A percentile compares a stretch with the other conserved stretches of the same genome.
These are phyloP conservation scores for Arctopsyche grandis DNA, from an alignment of 1,140 invertebrate genomes.

Conservation along the genomic window DNA sequence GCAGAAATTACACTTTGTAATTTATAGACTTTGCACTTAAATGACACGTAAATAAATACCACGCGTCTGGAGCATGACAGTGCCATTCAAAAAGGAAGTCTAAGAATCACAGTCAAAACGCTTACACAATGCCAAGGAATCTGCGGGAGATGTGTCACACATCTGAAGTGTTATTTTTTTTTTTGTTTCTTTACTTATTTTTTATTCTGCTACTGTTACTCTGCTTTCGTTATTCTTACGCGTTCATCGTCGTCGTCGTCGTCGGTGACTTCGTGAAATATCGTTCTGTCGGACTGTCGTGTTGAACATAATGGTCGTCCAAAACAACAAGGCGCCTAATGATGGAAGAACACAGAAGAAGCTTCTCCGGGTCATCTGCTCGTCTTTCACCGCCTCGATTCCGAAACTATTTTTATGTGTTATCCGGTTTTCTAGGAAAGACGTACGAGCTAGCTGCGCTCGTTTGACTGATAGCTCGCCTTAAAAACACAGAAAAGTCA, in stretches of 20 bases:
- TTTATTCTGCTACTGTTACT: background rate
- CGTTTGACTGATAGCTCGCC: background rate
- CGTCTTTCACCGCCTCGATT: constrained; percentile 19
- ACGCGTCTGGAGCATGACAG: no score
- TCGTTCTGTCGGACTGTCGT: constrained; percentile 53
- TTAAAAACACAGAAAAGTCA: background rate
- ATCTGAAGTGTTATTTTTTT: background rate
- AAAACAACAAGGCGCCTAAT: constrained; percentile 43
- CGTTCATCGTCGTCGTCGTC: background rate
- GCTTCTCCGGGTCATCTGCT: constrained; percentile 2
- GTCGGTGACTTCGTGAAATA: constrained; percentile 45
- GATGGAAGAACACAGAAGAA: constrained; percentile 15
- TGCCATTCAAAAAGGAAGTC: no score
- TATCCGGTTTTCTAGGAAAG: background rate
- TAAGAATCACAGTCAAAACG: background rate
- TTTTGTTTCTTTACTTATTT: background rate
- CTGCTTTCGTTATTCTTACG: background rate
- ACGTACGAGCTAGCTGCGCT: background rate
- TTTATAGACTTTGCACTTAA: no score
- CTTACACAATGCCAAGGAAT: constrained; percentile 30
- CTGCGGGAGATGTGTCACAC: constrained; percentile 32
- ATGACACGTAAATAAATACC: no score
- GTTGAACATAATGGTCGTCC: constrained; percentile 53
- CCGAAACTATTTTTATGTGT: constrained; percentile 7
- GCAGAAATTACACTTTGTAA: background rate